These are phyloP conservation scores for Agonopterix subpropinquella DNA, from an alignment of 2,888 invertebrate species.

Conservation along the genomic window DNA sequence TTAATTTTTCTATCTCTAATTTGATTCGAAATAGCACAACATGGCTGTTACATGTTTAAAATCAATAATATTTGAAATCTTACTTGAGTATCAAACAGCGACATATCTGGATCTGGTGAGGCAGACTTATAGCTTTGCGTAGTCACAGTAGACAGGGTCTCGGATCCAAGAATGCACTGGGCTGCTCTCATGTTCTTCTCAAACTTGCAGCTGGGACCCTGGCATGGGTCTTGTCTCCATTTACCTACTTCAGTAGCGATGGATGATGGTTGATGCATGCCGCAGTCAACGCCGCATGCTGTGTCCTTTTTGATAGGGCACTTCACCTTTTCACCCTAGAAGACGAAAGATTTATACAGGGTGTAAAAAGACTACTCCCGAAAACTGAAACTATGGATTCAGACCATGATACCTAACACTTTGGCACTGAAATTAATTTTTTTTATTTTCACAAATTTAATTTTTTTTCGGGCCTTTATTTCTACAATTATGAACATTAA, in stretches of 20 bases:
- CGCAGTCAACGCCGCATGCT: conserved; percentile 39
- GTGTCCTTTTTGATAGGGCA: conserved; percentile 34
- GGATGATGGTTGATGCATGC: conserved; percentile 12
- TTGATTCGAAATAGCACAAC: too few relatives aligned
- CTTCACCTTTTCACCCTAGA: conserved; percentile 21
- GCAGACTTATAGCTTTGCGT: conserved; percentile 5
- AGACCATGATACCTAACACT: too few relatives aligned
- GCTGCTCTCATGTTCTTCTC: conserved; percentile 52
- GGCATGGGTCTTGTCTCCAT: conserved; percentile 36
- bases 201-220: conserved; percentile 31
- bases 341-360: neutral
- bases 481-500: too few relatives aligned
- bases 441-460: too few relatives aligned
- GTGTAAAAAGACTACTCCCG: too few relatives aligned
- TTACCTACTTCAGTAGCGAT: conserved; percentile 25
- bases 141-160: conserved; percentile 21
- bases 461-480: too few relatives aligned
- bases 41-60: too few relatives aligned
- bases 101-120: neutral
- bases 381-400: too few relatives aligned
- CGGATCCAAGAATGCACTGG: conserved; percentile 48
- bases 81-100: too few relatives aligned
- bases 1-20: too few relatives aligned
- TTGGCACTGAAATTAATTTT: too few relatives aligned
- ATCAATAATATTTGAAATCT: too few relatives aligned